Evolutionary conservation across 2,113 vertebrate species (phyloP), one percentile per base, ranked within the genome.

Genomic region (Perca fluviatilis): DNA sequence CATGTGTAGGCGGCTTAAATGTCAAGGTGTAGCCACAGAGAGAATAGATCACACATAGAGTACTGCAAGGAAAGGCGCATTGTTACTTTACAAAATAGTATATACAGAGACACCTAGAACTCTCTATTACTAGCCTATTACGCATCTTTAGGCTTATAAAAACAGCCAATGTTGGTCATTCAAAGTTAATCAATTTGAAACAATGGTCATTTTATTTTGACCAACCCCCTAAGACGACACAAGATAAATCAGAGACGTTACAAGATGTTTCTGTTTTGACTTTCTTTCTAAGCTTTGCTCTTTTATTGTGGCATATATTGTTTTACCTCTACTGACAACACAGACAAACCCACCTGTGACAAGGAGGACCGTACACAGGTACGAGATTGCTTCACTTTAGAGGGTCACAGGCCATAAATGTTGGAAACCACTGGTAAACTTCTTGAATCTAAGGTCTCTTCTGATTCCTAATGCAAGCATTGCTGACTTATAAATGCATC

Each of bases 11-110:
- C 40, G 9, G 40, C 40, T 43, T 43, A 43, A 87, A 88, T 74
- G 77, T 90, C 84, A 90, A 80, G 71, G 63, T 79, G 56, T 30
- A 43, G 43, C 54, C 75, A 65, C 9, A 78, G 46, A 86, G 75
- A 72, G 53, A 77, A 50, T 2, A 49, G 60, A 87, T 56, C 65
- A 70, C 30, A 79, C 46, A 11, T 18, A 27, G 19, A 49, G n/a
- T 4, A 3, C 25, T 71, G 61, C 2, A 5, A 27, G 49, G 51
- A 62, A 16, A 69, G 36, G 25, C 6, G 33, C 6, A 11, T 11
- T 33, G 12, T 25, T 47, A 47, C 63, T 12, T 73, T 21, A 54
- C 6, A 27, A 40, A 66, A 19, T 6, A 46, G 36, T 40, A 43
- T 23, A 56, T 19, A 21, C 9, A 43, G 40, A 43, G 25, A 13